Evolutionary conservation across 2,797 vertebrate genomes (phyloP), one percentile per base, ranked within the genome.

Genomic region (Bradypodion ventrale): DNA sequence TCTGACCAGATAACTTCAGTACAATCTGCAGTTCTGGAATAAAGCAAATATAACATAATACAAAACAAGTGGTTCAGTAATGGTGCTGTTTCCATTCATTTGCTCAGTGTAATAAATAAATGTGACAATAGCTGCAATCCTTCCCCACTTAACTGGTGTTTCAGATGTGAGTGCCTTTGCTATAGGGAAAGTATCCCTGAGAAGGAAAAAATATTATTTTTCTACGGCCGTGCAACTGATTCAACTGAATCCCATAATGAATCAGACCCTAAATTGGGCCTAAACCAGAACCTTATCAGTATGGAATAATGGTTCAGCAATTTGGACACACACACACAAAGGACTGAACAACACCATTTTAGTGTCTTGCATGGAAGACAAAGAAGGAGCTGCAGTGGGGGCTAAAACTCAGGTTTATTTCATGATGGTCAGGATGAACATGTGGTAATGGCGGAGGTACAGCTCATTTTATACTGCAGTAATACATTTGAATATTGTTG

Each of bases 1-100:
- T 89, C 62, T 62, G 25, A 86, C 62, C 79, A 89, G 87, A n/a
- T 66, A 83, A 56, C 19, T 63, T 78, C 56, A 83, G 84, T 85
- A 19, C 15, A 88, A 80, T 85, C 72, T 83, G 78, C 59, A 83
- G 75, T 62, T 84, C 42, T 88, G 78, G 83, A 69, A 90, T 32
- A 63, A 42, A 66, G 78, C 40, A 85, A 82, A 59, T 59, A 65
- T 75, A 29, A n/a, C 5, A 27, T 65, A 78, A 7, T 35, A 85
- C 78, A 85, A 76, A 85, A 78, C 37, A 69, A 76, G 37, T 0
- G 25, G 87, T 29, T 35, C 85, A 46, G 63, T 85, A 78, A 78
- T 85, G 44, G 76, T 13, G 32, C 87, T 74, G 60, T n/a, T 63
- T 65, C 76, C 46, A 87, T 70, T 69, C 87, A 87, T 65, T 80